Percentiles rank a stretch among this genome's conserved stretches.
These are phyloP conservation scores for Tachypleus tridentatus DNA, from an alignment of 1,140 invertebrate species.

Conservation along the genomic window DNA sequence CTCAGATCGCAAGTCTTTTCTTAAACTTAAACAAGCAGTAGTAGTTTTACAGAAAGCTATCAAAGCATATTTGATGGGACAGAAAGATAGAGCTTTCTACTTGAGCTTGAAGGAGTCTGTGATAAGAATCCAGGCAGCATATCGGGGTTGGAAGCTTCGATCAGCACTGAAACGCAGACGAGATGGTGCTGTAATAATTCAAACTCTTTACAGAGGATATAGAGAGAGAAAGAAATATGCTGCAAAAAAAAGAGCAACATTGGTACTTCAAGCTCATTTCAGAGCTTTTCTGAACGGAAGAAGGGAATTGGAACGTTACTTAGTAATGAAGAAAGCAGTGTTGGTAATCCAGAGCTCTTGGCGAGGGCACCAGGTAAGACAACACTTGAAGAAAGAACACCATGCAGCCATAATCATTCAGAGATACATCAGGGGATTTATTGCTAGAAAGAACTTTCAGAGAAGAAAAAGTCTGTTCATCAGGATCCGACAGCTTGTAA, in stretches of 20 bases:
- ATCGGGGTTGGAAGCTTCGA: background rate
- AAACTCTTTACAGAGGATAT: slow-evolving; percentile 2
- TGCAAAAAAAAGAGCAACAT: background rate
- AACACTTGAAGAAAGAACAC: background rate
- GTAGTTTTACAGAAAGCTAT: slow-evolving; percentile 23
- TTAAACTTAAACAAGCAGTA: slow-evolving; percentile 16
- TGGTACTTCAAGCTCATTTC: background rate
- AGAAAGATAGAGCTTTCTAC: slow-evolving; percentile 1
- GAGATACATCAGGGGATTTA: slow-evolving; percentile 1
- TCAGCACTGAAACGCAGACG: background rate
- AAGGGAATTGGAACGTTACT: background rate
- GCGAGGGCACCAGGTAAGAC: background rate
- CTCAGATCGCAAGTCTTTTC: slow-evolving; percentile 13
- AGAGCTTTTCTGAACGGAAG: background rate
- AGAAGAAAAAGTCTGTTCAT: background rate
- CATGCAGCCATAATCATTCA: slow-evolving; percentile 6
- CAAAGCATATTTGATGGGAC: slow-evolving; percentile 18
- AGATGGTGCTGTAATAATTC: slow-evolving; percentile 3
- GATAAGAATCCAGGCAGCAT: slow-evolving; percentile 8
- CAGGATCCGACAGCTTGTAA: background rate
- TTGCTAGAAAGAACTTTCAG: slow-evolving; percentile 5
- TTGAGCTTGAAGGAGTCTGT: background rate
- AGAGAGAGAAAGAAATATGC: background rate
- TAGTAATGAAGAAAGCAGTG: background rate
- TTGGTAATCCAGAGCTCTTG: background rate